phyloP scores from a whole-genome alignment of 2,797 vertebrate genomes.

The Siniperca undulata region DNA sequence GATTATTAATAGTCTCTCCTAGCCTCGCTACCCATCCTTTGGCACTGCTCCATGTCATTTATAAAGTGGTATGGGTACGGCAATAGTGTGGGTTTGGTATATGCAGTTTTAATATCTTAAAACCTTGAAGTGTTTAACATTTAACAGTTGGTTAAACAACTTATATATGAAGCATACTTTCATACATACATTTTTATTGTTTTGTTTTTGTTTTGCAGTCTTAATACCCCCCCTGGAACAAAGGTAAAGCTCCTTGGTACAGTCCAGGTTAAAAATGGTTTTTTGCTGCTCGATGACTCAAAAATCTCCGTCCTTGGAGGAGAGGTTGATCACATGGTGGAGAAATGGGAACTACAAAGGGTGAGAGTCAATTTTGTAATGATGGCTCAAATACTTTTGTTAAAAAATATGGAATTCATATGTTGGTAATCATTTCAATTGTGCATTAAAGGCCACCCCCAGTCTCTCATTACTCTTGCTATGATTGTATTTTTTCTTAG shows the following conservation, averaged over 20 bases:
- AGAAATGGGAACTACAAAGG: conserved; percentile 99
- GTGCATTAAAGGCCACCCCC: not conserved
- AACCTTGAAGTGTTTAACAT: conserved; percentile 20
- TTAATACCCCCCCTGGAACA: conserved; percentile 98
- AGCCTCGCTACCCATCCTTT: conserved; percentile 72
- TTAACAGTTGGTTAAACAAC: not conserved
- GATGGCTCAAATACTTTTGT: conserved; percentile 17
- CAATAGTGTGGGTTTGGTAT: conserved; percentile 39
- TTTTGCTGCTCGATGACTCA: conserved; percentile 94
- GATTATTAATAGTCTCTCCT: conserved; percentile 80
- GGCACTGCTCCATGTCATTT: conserved; percentile 75
- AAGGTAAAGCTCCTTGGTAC: conserved; percentile 95
- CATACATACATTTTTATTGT: not conserved
- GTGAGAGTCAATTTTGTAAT: conserved; percentile 83
- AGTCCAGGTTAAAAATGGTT: conserved; percentile 93
- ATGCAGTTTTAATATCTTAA: conserved; percentile 36
- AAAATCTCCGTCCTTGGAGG: conserved; percentile 95
- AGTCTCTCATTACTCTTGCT: not conserved
- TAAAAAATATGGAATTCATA: not conserved
- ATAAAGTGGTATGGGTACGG: conserved; percentile 70
- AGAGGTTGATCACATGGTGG: conserved; percentile 97
- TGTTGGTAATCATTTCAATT: conserved; percentile 34
- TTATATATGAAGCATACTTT: not conserved
- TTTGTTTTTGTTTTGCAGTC: conserved; percentile 71
- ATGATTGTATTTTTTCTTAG: not conserved